These are phyloP conservation scores for Onychorhynchus coronatus DNA, from an alignment of 2,113 vertebrate genomes.

Conservation along the genomic window DNA sequence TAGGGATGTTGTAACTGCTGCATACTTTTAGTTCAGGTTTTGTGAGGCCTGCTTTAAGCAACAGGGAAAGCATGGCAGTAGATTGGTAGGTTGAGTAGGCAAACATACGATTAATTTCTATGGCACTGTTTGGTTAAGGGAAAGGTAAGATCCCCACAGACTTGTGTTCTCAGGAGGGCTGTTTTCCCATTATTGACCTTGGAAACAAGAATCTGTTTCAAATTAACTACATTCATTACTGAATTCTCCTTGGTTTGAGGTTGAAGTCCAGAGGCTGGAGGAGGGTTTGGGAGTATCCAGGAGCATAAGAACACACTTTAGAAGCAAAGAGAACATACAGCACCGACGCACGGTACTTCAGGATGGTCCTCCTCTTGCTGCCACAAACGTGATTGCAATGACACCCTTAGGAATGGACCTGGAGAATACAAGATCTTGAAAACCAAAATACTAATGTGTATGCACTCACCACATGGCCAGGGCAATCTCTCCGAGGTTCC, in stretches of 20 bases:
- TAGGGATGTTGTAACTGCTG: background rate
- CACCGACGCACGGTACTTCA: background rate
- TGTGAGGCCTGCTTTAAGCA: background rate
- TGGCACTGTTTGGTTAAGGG: background rate
- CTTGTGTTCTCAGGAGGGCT: background rate
- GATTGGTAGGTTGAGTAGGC: background rate
- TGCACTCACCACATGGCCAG: background rate
- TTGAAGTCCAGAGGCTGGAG: background rate
- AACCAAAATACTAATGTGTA: background rate
- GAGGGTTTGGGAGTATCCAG: background rate
- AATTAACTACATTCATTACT: background rate
- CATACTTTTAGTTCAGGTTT: background rate
- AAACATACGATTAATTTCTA: background rate
- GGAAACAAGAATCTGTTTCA: slow-evolving; percentile 29
- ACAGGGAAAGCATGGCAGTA: background rate
- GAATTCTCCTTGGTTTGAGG: background rate
- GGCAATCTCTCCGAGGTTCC: background rate
- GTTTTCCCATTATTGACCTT: slow-evolving; percentile 14
- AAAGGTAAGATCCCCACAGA: background rate
- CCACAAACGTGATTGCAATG: background rate
- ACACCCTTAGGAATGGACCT: background rate
- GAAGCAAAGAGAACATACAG: background rate
- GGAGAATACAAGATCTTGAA: background rate
- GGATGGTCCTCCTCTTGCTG: background rate
- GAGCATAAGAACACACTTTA: background rate